Percentiles rank a stretch among this genome's conserved stretches.
phyloP scores from a whole-genome alignment of 2,888 invertebrate genomes.

The Ectobius pallidus region DNA sequence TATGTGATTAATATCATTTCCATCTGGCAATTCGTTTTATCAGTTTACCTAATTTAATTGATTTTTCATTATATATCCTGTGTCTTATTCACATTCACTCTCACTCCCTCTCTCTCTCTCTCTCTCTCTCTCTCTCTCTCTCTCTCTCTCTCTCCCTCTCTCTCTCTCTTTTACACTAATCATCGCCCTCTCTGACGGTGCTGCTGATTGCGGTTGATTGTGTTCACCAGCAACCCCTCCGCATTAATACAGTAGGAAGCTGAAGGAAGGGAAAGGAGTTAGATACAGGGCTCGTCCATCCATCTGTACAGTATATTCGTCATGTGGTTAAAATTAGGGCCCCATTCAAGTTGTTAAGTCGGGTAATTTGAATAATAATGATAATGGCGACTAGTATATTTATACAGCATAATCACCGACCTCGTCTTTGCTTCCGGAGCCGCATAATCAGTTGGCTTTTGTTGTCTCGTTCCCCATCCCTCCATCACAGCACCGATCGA shows the following conservation, averaged over 20 bases:
- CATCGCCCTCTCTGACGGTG: too few relatives aligned
- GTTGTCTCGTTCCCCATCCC: background rate
- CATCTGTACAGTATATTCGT: background rate
- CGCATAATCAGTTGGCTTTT: background rate
- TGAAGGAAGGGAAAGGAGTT: background rate
- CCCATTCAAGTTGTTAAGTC: slow-evolving; percentile 13
- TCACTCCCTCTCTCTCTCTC: too few relatives aligned
- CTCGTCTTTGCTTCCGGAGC: background rate
- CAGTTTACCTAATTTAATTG: too few relatives aligned
- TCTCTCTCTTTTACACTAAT: too few relatives aligned
- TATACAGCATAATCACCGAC: background rate
- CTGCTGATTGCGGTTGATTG: slow-evolving; percentile 14
- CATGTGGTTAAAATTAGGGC: slow-evolving; percentile 16
- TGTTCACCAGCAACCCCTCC: too few relatives aligned
- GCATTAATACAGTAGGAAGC: background rate
- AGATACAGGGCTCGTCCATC: background rate
- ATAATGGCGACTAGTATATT: slow-evolving; percentile 3
- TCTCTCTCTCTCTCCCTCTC: too few relatives aligned
- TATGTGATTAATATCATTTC: too few relatives aligned
- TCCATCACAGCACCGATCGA: background rate
- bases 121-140: too few relatives aligned
- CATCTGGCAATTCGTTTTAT: too few relatives aligned
- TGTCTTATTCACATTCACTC: too few relatives aligned
- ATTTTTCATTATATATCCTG: too few relatives aligned
- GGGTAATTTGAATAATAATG: slow-evolving; percentile 23